Evolutionary conservation across 2,797 vertebrate species (phyloP).

Genomic region (Ambastaia sidthimunki): DNA sequence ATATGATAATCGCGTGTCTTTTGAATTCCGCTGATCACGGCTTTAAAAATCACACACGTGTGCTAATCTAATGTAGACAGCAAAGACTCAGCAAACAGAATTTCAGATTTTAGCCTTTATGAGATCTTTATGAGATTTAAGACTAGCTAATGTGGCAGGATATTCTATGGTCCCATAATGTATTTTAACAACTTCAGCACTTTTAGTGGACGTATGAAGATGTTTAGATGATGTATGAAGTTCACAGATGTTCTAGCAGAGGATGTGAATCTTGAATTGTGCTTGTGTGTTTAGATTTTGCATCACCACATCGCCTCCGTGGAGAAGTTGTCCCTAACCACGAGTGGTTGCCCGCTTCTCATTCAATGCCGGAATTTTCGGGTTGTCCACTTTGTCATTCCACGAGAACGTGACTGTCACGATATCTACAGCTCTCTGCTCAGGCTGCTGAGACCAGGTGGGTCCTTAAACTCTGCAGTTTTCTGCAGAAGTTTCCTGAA

Average conservation of each 20-base stretch:
- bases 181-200: too few relatives aligned
- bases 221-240: too few relatives aligned
- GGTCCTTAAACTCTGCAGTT: neutral
- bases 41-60: conserved; percentile 17
- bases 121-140: neutral
- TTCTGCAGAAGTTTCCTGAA: conserved; percentile 32
- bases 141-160: neutral
- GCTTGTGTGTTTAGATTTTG: conserved; percentile 80
- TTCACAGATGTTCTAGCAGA: too few relatives aligned
- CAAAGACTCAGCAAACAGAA: conserved; percentile 2
- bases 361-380: conserved; percentile 98
- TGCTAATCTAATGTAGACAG: neutral
- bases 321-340: conserved; percentile 94
- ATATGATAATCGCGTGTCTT: conserved; percentile 42
- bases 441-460: conserved; percentile 89
- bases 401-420: conserved; percentile 94
- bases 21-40: neutral
- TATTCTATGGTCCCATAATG: too few relatives aligned
- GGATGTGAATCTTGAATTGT: too few relatives aligned
- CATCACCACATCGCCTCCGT: conserved; percentile 96
- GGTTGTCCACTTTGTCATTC: conserved; percentile 92
- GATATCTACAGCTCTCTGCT: conserved; percentile 96
- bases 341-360: conserved; percentile 92
- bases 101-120: neutral
- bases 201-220: too few relatives aligned